Evolutionary conservation across 2,797 vertebrate species (phyloP).

Genomic region (Cryptoblepharus egeriae): DNA sequence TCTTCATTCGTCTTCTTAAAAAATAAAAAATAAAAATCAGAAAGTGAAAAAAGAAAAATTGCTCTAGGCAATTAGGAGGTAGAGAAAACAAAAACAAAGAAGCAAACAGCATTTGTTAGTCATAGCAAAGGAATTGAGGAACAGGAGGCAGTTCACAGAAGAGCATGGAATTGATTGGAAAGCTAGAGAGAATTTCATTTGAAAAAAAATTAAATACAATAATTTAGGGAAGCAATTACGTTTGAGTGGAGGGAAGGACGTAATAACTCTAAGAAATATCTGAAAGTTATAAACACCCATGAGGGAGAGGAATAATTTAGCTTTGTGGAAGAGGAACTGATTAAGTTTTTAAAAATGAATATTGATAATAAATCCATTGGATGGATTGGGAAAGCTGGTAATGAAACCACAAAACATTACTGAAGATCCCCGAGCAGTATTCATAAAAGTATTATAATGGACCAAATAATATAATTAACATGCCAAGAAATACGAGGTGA

Average conservation of each 20-base stretch:
- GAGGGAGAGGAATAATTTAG: conserved; percentile 43
- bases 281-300: conserved; percentile 48
- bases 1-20: background rate
- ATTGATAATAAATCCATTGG: background rate
- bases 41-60: background rate
- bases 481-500: background rate
- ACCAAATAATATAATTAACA: background rate
- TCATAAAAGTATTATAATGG: background rate
- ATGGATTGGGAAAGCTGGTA: background rate
- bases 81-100: conserved; percentile 15
- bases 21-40: background rate
- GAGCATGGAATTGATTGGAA: conserved; percentile 49
- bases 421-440: background rate
- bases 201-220: conserved; percentile 50
- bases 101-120: background rate
- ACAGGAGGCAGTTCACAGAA: conserved; percentile 6
- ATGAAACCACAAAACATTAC: background rate
- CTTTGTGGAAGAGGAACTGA: background rate
- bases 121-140: background rate
- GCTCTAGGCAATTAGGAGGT: conserved; percentile 1
- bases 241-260: conserved; percentile 28
- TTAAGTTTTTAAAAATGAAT: background rate
- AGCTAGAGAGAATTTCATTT: conserved; percentile 41
- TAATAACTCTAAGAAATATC: conserved; percentile 51
- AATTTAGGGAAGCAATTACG: conserved; percentile 58